Evolutionary conservation across 2,888 invertebrate genomes (phyloP).

Genomic region (Peribatodes rhomboidaria): DNA sequence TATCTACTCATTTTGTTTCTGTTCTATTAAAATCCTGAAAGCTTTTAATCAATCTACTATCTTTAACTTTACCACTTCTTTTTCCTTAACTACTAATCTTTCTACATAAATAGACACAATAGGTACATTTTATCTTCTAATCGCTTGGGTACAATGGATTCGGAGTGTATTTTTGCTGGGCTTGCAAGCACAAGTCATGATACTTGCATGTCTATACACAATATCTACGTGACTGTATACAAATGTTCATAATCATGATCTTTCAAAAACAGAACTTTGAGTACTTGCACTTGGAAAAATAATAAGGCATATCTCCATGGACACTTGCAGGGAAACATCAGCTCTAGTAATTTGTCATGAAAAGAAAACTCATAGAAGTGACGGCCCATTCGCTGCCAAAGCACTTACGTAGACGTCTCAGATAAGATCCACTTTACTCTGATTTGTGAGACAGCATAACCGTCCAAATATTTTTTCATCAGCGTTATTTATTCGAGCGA

Average conservation of each 20-base stretch:
- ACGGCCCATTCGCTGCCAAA: constrained; percentile 48
- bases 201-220: no score
- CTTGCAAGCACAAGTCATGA: no score
- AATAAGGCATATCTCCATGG: not conserved
- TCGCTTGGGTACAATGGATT: no score
- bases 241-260: no score
- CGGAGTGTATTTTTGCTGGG: no score
- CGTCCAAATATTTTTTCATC: constrained; percentile 71
- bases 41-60: not conserved
- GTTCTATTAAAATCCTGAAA: not conserved
- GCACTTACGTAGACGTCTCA: constrained; percentile 57
- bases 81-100: no score
- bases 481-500: constrained; percentile 72
- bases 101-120: no score
- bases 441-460: constrained; percentile 70
- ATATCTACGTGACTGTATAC: no score
- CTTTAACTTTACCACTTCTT: no score
- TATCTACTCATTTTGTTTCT: not conserved
- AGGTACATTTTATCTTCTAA: no score
- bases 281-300: no score
- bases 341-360: constrained; percentile 21
- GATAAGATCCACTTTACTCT: constrained; percentile 65
- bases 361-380: constrained; percentile 42
- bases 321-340: not conserved
- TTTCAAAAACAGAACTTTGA: no score